Percentiles rank a stretch among this genome's conserved stretches.
Conservation (phyloP, 2,113 vertebrate species). For the Hassar affinis region DNA sequence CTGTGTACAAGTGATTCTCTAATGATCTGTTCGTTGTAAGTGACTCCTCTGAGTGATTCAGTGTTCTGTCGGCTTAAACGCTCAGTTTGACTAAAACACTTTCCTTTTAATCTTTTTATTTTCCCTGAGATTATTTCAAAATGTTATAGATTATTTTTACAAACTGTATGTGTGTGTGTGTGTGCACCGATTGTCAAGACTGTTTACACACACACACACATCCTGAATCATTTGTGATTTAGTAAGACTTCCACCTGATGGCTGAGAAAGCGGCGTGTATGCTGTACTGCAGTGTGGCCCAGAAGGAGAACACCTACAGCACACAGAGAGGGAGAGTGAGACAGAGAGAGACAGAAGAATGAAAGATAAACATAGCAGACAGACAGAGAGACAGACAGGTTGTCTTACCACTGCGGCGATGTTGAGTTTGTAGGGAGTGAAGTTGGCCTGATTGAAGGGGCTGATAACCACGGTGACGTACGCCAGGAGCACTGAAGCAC, state of each 20-base stretch:
- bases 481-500: constrained; percentile 76
- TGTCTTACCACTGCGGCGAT: constrained; percentile 78
- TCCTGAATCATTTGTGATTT: neutral
- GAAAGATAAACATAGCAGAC: neutral
- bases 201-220: too few species aligned
- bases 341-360: neutral
- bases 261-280: constrained; percentile 74
- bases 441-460: neutral
- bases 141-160: too few species aligned
- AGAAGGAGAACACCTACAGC: constrained; percentile 78
- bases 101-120: too few species aligned
- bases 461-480: constrained; percentile 27
- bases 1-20: neutral
- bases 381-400: neutral
- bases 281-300: constrained; percentile 76
- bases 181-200: too few species aligned
- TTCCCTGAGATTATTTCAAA: too few species aligned
- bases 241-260: constrained; percentile 72
- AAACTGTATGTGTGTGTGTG: too few species aligned
- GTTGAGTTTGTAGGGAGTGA: constrained; percentile 67
- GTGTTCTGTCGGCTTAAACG: too few species aligned
- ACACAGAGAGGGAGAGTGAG: constrained; percentile 20
- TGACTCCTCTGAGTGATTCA: neutral
- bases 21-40: neutral
- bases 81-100: too few species aligned